Base-by-base conservation (phyloP, 2,888 invertebrate species). In the Dimorphilus gyrociliatus region DNA sequence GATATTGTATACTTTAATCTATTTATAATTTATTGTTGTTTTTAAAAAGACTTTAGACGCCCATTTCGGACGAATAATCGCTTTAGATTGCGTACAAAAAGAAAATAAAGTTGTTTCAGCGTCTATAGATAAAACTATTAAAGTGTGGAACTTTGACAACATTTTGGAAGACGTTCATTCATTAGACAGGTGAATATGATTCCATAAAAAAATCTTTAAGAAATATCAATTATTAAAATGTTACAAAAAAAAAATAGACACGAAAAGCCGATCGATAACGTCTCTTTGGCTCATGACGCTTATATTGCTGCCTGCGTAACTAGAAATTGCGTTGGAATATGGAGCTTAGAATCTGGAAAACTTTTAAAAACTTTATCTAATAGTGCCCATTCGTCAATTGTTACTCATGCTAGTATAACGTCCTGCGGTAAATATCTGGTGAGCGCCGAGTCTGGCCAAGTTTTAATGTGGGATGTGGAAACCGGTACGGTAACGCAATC, bases 61-160 rank as follows among this genome's bases (percentile, higher is more conserved):
- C 0, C 94, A 94, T 62, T 94, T 92, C 48, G 92, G 88, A 0
- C 69, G 94, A 36, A 92, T 94, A 8, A 84, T 94, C 33, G 82
- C 86, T 46, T 64, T 94, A 34, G 80, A 80, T 44, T 76, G 86
- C 0, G 65, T 92, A 23, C 81, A 81, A 0, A 74, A 78, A 12
- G 52, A 59, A 30, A 65, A 66, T 45, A 59, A 60, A 38, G 51
- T 90, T 4, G 84, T 94, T 27, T 92, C 94, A 0, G 88, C 92
- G 0, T 92, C 92, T 0, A 88, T 94, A 28, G 94, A 97, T 62
- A 73, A 92, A 36, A 86, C 88, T 0, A 90, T 94, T 5, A 94
- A 94, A 69, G 86, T 92, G 2, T 94, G 94, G 94, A 94, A 94
- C 59, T 86, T 97, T 33, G 88, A 92, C 60, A 94, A 94, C 59